phyloP scores from a whole-genome alignment of 2,797 vertebrate genomes.

The Smutsia gigantea region DNA sequence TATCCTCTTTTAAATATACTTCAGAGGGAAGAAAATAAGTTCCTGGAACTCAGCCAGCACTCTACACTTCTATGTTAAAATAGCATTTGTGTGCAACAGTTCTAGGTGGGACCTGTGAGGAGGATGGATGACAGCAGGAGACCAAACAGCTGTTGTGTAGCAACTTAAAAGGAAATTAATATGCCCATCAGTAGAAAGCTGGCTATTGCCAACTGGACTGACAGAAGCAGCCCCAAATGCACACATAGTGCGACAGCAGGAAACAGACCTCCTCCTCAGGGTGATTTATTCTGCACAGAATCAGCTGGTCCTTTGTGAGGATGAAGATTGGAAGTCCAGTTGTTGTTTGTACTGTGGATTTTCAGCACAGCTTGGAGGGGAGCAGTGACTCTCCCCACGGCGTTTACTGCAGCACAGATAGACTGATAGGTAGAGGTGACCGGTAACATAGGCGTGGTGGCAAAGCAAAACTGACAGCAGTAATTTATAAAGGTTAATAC shows the following conservation, averaged over 20 bases:
- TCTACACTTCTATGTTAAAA: neutral
- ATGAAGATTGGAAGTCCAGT: neutral
- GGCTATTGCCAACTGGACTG: neutral
- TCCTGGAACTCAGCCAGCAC: neutral
- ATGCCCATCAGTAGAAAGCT: conserved; percentile 11
- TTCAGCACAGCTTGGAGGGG: neutral
- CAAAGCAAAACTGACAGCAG: neutral
- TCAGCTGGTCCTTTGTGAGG: neutral
- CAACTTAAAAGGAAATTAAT: conserved; percentile 37
- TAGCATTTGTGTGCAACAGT: neutral
- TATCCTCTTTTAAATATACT: neutral
- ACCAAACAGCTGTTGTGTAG: neutral
- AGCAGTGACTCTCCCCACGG: neutral
- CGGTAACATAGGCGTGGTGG: neutral
- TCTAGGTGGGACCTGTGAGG: neutral
- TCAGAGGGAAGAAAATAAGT: neutral
- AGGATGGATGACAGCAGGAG: neutral
- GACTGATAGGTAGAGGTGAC: neutral
- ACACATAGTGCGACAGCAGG: neutral
- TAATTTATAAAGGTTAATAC: neutral
- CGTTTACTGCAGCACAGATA: neutral
- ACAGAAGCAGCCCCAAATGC: neutral
- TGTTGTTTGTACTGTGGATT: neutral
- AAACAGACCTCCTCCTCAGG: neutral
- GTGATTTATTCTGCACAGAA: conserved; percentile 30